phyloP scores from a whole-genome alignment of 2,888 invertebrate genomes.

The Zelleria hepariella region DNA sequence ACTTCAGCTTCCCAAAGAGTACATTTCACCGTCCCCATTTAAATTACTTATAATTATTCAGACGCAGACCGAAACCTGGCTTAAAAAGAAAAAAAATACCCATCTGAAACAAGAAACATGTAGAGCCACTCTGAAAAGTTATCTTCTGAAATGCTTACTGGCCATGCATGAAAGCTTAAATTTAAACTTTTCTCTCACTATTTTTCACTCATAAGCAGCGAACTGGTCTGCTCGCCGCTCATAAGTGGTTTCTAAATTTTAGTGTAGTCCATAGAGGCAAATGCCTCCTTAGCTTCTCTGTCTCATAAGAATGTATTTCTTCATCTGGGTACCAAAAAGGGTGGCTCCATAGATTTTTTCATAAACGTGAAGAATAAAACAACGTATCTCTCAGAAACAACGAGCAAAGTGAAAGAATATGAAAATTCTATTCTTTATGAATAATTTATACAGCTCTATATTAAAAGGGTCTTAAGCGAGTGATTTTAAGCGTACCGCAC shows the following conservation, averaged over 20 bases:
- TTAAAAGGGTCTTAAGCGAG: slow-evolving; percentile 18
- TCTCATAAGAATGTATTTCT: not conserved
- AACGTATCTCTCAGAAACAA: slow-evolving; percentile 13
- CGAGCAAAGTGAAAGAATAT: slow-evolving; percentile 34
- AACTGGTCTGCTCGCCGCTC: too few relatives aligned
- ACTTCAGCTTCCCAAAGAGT: slow-evolving; percentile 6
- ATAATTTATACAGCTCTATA: slow-evolving; percentile 27
- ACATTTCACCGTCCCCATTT: slow-evolving; percentile 11
- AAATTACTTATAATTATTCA: slow-evolving; percentile 16
- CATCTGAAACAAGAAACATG: slow-evolving; percentile 9
- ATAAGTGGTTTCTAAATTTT: too few relatives aligned
- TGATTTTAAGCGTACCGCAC: slow-evolving; percentile 10
- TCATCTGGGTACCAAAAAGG: not conserved
- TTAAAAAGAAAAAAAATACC: slow-evolving; percentile 12
- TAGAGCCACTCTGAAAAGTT: not conserved
- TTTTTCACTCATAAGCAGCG: too few relatives aligned
- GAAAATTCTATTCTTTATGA: slow-evolving; percentile 38
- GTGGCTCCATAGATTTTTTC: not conserved
- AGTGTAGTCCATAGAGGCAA: not conserved
- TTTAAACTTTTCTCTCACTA: too few relatives aligned
- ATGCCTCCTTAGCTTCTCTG: not conserved
- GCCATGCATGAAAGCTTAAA: too few relatives aligned
- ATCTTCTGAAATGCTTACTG: too few relatives aligned
- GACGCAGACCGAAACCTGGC: slow-evolving; percentile 13
- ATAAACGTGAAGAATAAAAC: slow-evolving; percentile 2